Evolutionary conservation across 2,797 vertebrate genomes (phyloP).

Genomic region (Lacerta bilineata): DNA sequence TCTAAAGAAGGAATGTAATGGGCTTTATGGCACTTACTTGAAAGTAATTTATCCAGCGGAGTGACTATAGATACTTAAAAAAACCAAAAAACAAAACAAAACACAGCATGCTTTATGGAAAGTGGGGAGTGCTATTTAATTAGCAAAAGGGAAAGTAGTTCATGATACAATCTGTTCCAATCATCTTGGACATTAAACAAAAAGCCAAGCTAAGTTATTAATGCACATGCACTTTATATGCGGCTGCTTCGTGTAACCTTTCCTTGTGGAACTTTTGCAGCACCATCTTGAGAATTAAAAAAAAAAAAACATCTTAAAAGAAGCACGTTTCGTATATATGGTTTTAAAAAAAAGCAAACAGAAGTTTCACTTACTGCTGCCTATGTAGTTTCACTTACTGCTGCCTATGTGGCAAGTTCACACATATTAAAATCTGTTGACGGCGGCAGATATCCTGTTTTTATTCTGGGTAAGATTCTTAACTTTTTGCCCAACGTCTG

Average conservation of each 20-base stretch:
- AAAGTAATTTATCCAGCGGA: constrained; percentile 92
- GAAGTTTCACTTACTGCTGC: constrained; percentile 69
- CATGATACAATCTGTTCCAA: constrained; percentile 87
- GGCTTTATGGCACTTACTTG: constrained; percentile 95
- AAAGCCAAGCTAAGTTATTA: constrained; percentile 83
- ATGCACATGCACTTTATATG: constrained; percentile 80
- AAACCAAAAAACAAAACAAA: constrained; percentile 51
- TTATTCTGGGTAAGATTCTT: constrained; percentile 60
- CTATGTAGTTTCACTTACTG: constrained; percentile 67
- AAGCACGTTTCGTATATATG: constrained; percentile 57
- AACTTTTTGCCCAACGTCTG: constrained; percentile 46
- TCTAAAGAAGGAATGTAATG: constrained; percentile 94
- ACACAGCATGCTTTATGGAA: constrained; percentile 89
- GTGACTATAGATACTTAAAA: constrained; percentile 88
- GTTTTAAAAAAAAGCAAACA: constrained; percentile 56
- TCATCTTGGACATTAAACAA: constrained; percentile 87
- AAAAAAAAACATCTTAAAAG: constrained; percentile 53
- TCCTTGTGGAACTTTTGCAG: constrained; percentile 75
- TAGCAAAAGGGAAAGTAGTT: constrained; percentile 89
- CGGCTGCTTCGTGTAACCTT: constrained; percentile 79
- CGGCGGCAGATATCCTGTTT: constrained; percentile 60
- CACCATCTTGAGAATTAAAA: constrained; percentile 61
- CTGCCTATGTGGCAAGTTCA: constrained; percentile 65
- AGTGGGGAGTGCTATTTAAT: constrained; percentile 93
- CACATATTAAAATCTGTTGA: constrained; percentile 65